Evolutionary conservation across 2,113 vertebrate genomes (phyloP).

Genomic region (Mohoua ochrocephala): DNA sequence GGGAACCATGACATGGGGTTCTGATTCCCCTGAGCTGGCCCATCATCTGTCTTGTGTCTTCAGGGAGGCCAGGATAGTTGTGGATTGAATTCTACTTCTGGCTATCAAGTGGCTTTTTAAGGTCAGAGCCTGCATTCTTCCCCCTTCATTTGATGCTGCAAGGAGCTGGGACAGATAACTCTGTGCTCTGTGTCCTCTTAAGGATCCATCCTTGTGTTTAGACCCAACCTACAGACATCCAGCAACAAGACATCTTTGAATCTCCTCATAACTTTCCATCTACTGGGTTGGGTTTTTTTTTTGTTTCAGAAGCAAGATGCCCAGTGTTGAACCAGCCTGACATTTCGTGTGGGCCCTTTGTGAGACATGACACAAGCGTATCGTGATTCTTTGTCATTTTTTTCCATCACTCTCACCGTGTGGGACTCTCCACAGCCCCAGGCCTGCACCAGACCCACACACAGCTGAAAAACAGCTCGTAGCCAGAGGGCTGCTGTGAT

Average conservation of each 20-base stretch:
- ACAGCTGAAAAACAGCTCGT: background rate
- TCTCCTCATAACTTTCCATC: background rate
- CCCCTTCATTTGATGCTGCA: background rate
- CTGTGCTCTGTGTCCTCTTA: background rate
- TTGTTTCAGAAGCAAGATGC: background rate
- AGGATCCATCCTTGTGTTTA: background rate
- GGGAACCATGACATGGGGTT: rapidly evolving
- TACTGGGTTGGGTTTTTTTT: background rate
- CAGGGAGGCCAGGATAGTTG: background rate
- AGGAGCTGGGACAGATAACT: background rate
- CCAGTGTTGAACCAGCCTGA: background rate
- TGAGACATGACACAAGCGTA: rapidly evolving
- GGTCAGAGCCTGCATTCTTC: background rate
- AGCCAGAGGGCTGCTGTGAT: background rate
- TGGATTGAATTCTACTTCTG: background rate
- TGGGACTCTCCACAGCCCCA: background rate
- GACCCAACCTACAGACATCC: background rate
- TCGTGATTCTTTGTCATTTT: background rate
- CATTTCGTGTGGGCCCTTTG: background rate
- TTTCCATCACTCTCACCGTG: background rate
- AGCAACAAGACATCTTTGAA: background rate
- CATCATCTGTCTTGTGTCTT: background rate
- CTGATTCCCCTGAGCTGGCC: background rate
- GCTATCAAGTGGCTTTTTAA: background rate
- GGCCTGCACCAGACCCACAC: background rate